These are phyloP conservation scores for Oppia nitens DNA, from an alignment of 1,140 invertebrate genomes.

Conservation along the genomic window DNA sequence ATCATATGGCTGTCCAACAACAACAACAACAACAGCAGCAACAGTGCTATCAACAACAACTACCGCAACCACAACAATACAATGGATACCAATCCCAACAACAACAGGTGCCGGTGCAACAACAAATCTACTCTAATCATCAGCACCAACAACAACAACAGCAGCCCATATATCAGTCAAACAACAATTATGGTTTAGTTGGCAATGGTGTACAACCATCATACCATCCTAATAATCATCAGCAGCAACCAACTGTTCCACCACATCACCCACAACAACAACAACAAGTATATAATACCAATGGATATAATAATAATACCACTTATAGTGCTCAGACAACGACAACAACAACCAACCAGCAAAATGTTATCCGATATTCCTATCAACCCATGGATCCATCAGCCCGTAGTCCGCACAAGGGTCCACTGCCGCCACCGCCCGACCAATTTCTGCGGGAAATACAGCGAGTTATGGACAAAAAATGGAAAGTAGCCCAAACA, in stretches of 20 bases:
- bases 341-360: neutral
- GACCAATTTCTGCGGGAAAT: slow-evolving; percentile 67
- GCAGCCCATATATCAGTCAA: no score
- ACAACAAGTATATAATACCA: neutral
- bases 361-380: no score
- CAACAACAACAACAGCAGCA: slow-evolving; percentile 11
- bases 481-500: slow-evolving; percentile 74
- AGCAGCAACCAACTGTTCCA: neutral
- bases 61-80: no score
- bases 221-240: neutral
- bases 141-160: no score
- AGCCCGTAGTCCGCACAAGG: neutral
- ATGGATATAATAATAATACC: no score
- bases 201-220: neutral
- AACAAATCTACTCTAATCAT: neutral
- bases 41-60: neutral
- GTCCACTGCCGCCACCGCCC: slow-evolving; percentile 44
- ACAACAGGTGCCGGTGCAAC: neutral
- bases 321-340: no score
- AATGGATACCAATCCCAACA: no score
- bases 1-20: slow-evolving; percentile 1
- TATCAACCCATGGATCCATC: neutral
- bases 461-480: slow-evolving; percentile 76
- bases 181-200: no score
- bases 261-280: slow-evolving; percentile 10